Percentiles rank a stretch among this genome's conserved stretches.
phyloP scores from a whole-genome alignment of 64 coral and sea anemone species.

The Actinia tenebrosa region DNA sequence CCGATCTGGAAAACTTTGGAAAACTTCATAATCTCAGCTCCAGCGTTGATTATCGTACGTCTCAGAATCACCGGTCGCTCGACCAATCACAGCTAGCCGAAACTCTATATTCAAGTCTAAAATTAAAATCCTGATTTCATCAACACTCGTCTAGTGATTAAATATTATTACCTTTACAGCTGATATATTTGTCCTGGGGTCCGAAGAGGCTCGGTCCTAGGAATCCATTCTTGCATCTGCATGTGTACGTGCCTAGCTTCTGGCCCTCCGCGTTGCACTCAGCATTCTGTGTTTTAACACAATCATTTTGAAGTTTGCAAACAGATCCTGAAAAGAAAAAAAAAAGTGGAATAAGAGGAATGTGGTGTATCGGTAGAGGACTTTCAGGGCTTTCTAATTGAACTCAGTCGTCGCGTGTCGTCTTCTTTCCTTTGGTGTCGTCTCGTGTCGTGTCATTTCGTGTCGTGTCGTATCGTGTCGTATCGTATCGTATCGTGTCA shows the following conservation, averaged over 20 bases:
- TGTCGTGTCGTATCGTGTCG: not conserved
- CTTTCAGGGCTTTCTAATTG: too few species aligned
- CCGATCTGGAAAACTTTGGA: too few species aligned
- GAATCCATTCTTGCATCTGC: slow-evolving; percentile 12
- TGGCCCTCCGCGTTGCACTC: not conserved
- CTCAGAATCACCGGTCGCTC: too few species aligned
- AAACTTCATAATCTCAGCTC: too few species aligned
- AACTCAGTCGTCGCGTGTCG: not conserved
- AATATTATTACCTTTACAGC: not conserved
- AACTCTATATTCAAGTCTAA: too few species aligned
- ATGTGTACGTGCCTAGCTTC: slow-evolving; percentile 4
- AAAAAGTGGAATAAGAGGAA: not conserved
- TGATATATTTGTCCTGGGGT: not conserved
- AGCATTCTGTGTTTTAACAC: not conserved
- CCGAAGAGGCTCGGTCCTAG: not conserved
- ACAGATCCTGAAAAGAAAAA: not conserved
- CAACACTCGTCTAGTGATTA: too few species aligned
- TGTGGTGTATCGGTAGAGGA: not conserved
- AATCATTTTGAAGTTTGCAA: slow-evolving; percentile 16
- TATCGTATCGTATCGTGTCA: not conserved
- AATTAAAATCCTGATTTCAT: too few species aligned
- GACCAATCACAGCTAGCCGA: too few species aligned
- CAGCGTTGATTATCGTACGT: too few species aligned
- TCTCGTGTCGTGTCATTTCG: not conserved
- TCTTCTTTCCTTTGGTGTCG: not conserved